phyloP scores from a whole-genome alignment of 2,888 invertebrate genomes.

The Heliconius hortense region DNA sequence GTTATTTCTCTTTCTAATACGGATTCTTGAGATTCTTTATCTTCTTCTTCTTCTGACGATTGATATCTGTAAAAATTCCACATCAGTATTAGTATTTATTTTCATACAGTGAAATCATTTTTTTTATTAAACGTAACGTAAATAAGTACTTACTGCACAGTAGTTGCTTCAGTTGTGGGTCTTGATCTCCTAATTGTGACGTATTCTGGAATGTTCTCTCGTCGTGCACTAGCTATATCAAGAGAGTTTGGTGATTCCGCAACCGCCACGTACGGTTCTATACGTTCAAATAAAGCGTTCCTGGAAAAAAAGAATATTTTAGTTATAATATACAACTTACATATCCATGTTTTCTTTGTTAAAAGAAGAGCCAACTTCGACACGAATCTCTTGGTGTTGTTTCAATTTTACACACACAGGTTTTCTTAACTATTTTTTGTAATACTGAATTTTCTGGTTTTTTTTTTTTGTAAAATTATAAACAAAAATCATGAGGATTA shows the following conservation, averaged over 20 bases:
- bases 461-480: too few relatives aligned
- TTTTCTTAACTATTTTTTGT: too few relatives aligned
- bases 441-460: too few relatives aligned
- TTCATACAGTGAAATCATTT: background rate
- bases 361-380: too few relatives aligned
- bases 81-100: background rate
- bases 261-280: constrained; percentile 60
- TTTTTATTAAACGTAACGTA: background rate
- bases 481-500: too few relatives aligned
- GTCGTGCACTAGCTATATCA: constrained; percentile 58
- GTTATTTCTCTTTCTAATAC: constrained; percentile 72
- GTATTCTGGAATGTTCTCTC: constrained; percentile 82
- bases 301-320: constrained; percentile 47
- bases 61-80: constrained; percentile 58
- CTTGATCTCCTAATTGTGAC: constrained; percentile 85
- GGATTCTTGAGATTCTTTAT: constrained; percentile 59
- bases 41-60: constrained; percentile 56
- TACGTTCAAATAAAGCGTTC: constrained; percentile 72
- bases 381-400: too few relatives aligned
- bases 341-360: too few relatives aligned
- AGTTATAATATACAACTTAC: background rate
- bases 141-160: constrained; percentile 68
- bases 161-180: constrained; percentile 75
- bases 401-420: too few relatives aligned
- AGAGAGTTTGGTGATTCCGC: constrained; percentile 58